Evolutionary conservation across 2,113 vertebrate genomes (phyloP).

Genomic region (Megaceryle torquata): DNA sequence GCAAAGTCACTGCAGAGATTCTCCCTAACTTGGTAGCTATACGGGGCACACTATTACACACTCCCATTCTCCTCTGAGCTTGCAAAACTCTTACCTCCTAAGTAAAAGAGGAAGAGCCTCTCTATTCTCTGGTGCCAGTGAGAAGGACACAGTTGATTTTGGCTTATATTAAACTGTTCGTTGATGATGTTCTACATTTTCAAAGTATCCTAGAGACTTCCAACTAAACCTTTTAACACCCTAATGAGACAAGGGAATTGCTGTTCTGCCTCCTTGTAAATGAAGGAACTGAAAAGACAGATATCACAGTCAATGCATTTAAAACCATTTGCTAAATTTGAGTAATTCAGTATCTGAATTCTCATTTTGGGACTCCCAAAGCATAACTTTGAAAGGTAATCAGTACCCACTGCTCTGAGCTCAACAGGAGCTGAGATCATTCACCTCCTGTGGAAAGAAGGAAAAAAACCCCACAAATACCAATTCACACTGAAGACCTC

Average conservation of each 20-base stretch:
- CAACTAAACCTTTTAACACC: conserved; percentile 49
- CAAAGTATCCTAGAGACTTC: conserved; percentile 36
- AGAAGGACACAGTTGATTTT: neutral
- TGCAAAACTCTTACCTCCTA: neutral
- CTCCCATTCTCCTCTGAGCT: neutral
- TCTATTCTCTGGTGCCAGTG: neutral
- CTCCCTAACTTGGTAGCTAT: neutral
- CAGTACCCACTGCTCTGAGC: conserved; percentile 16
- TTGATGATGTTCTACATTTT: conserved; percentile 46
- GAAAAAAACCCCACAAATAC: neutral
- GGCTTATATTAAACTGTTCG: conserved; percentile 5
- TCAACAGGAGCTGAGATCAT: conserved; percentile 11
- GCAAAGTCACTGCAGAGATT: neutral
- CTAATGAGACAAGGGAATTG: conserved; percentile 54
- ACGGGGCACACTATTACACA: neutral
- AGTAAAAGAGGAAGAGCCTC: neutral
- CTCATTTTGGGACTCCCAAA: conserved; percentile 56
- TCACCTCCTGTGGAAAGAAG: neutral
- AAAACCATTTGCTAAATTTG: conserved; percentile 40
- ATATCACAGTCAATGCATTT: conserved; percentile 18
- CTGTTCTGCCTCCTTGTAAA: conserved; percentile 38
- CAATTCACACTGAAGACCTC: neutral
- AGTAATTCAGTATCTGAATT: conserved; percentile 37
- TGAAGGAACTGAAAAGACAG: conserved; percentile 20
- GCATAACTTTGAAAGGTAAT: conserved; percentile 42